Evolutionary conservation across 2,797 vertebrate species (phyloP).

Genomic region (Coluber constrictor): DNA sequence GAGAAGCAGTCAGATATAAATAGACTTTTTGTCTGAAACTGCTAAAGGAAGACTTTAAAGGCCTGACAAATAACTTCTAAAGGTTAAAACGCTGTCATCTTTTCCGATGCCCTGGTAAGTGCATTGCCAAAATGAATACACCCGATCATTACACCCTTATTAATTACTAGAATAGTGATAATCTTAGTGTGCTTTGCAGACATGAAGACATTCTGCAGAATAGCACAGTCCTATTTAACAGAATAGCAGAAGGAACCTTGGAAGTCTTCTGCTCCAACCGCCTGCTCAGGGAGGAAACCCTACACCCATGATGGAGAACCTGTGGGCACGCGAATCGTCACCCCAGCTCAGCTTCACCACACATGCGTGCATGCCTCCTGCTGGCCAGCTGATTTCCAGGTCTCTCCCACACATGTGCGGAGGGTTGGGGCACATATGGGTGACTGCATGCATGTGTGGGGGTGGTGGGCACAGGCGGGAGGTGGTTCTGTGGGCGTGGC

Average conservation of each 20-base stretch:
- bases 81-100: neutral
- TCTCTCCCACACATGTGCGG: too few relatives aligned
- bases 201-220: constrained; percentile 8
- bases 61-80: constrained; percentile 7
- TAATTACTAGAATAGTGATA: neutral
- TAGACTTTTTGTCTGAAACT: neutral
- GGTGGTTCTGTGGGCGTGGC: too few relatives aligned
- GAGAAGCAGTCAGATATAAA: constrained; percentile 10
- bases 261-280: neutral
- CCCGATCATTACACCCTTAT: neutral
- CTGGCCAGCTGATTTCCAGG: too few relatives aligned
- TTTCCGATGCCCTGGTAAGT: neutral
- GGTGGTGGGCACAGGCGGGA: too few relatives aligned
- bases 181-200: neutral
- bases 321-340: too few relatives aligned
- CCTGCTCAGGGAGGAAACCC: too few relatives aligned
- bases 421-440: too few relatives aligned
- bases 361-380: too few relatives aligned
- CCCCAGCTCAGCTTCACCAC: too few relatives aligned
- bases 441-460: too few relatives aligned
- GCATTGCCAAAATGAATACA: neutral
- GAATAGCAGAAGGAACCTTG: neutral
- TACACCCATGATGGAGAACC: too few relatives aligned
- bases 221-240: neutral
- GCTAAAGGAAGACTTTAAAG: neutral